Conservation (phyloP, 2,113 vertebrate genomes). For the Himantopus leucocephalus region DNA sequence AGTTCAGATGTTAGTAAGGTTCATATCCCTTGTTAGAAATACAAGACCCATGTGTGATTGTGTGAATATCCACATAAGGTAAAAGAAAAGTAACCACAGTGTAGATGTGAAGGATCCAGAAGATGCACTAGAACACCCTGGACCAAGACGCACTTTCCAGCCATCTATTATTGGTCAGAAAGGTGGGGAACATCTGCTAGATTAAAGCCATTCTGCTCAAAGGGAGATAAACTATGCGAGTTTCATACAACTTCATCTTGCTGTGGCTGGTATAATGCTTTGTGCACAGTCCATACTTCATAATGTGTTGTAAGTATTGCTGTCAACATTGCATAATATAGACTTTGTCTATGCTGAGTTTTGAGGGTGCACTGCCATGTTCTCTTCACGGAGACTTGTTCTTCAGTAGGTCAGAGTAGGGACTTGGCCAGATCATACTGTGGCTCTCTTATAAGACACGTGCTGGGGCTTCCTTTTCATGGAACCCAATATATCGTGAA, state of each 20-base stretch:
- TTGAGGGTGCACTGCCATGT: neutral
- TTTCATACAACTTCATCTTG: neutral
- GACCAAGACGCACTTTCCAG: neutral
- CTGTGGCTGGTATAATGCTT: neutral
- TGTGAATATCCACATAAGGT: neutral
- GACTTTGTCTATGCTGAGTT: neutral
- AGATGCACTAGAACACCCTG: neutral
- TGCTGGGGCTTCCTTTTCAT: neutral
- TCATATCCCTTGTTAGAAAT: neutral
- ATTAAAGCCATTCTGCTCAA: neutral
- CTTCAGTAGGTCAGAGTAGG: neutral
- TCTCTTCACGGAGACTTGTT: neutral
- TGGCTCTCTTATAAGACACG: neutral
- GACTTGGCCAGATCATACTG: neutral
- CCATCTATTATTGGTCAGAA: neutral
- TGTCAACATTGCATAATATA: fast-evolving
- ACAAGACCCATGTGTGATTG: fast-evolving
- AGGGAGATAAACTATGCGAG: neutral
- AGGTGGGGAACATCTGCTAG: neutral
- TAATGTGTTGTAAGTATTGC: fast-evolving
- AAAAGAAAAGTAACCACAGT: neutral
- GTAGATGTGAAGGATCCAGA: neutral
- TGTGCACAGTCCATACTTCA: fast-evolving
- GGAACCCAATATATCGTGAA: neutral
- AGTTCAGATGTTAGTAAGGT: neutral